Percentiles rank a stretch among this genome's conserved stretches.
phyloP scores from a whole-genome alignment of 2,797 vertebrate genomes.

The Schizopygopsis pylzovi region DNA sequence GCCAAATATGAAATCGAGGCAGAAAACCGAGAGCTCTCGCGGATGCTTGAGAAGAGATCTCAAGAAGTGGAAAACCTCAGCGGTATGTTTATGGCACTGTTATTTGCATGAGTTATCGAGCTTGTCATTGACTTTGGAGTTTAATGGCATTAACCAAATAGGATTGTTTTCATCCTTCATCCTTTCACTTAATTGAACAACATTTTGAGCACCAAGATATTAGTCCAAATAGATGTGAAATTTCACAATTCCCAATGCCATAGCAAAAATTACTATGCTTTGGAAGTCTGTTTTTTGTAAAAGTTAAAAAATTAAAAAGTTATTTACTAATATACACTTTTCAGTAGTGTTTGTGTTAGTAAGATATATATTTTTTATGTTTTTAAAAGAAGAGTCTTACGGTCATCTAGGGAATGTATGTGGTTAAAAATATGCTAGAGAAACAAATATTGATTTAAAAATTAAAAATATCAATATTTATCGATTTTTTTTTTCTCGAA shows the following conservation, averaged over 20 bases:
- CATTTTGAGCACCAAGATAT: not conserved
- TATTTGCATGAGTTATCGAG: not conserved
- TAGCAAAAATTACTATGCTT: not conserved
- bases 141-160: not conserved
- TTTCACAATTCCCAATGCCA: not conserved
- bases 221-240: not conserved
- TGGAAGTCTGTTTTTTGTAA: not conserved
- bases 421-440: not conserved
- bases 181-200: not conserved
- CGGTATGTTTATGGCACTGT: constrained; percentile 73
- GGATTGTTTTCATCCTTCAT: not conserved
- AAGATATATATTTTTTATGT: not conserved
- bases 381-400: not conserved
- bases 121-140: constrained; percentile 13
- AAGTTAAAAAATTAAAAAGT: too few species aligned
- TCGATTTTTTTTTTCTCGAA: too few species aligned
- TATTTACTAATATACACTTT: not conserved
- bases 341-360: not conserved
- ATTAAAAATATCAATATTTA: not conserved
- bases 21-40: constrained; percentile 91
- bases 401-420: too few species aligned
- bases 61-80: constrained; percentile 92
- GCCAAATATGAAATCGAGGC: constrained; percentile 93
- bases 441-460: not conserved
- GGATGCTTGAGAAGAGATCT: constrained; percentile 87